Conservation (phyloP, 2,888 invertebrate genomes). For the Nymphalis urticae region DNA sequence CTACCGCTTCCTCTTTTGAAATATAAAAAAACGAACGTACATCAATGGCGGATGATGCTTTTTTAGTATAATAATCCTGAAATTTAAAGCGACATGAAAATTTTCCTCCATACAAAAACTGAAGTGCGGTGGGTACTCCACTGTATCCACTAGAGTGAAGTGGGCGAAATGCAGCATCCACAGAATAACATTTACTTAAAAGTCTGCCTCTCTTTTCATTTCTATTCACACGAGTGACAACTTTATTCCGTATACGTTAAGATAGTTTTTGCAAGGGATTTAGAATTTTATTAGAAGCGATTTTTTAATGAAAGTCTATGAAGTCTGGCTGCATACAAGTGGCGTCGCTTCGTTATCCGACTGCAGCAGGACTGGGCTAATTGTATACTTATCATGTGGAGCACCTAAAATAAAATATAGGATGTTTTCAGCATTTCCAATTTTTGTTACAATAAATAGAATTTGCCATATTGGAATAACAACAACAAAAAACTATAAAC, state of each 20-base stretch:
- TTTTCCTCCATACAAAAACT: conserved; percentile 44
- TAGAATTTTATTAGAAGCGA: conserved; percentile 31
- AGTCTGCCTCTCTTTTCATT: conserved; percentile 30
- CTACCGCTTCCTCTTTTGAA: not conserved
- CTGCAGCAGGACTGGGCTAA: conserved; percentile 40
- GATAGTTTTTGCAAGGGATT: conserved; percentile 19
- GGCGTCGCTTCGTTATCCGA: conserved; percentile 44
- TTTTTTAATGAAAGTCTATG: conserved; percentile 41
- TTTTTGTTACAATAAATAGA: not conserved
- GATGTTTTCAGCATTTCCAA: conserved; percentile 3
- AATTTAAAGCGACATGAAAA: conserved; percentile 38
- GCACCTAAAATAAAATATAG: conserved; percentile 16
- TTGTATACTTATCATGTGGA: conserved; percentile 25
- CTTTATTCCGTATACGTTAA: conserved; percentile 22
- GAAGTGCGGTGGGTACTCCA: conserved; percentile 43
- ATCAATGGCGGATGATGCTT: conserved; percentile 13
- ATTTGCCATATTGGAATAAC: not conserved
- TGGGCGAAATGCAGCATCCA: conserved; percentile 44
- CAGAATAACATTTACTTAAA: conserved; percentile 43
- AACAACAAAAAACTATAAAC: not conserved
- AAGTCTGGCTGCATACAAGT: conserved; percentile 42
- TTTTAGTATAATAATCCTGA: conserved; percentile 31
- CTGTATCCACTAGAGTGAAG: conserved; percentile 43
- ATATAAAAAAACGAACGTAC: not conserved
- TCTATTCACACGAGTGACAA: conserved; percentile 19